Percentiles rank a stretch among this genome's conserved stretches.
phyloP scores from a whole-genome alignment of 2,113 vertebrate species.

The Istiophorus platypterus region DNA sequence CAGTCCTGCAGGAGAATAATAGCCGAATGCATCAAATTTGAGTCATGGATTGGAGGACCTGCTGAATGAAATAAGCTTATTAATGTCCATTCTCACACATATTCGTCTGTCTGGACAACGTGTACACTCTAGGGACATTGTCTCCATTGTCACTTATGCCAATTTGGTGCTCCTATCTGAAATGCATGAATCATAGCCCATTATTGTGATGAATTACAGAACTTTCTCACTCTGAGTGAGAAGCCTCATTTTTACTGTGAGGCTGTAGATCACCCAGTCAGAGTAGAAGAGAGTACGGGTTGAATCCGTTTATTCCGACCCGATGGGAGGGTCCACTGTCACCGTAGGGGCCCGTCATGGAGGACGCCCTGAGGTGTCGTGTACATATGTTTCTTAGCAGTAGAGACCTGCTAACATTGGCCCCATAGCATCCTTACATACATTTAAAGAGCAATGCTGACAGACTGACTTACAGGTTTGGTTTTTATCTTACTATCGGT shows the following conservation, averaged over 20 bases:
- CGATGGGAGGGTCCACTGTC: neutral
- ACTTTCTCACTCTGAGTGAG: conserved; percentile 46
- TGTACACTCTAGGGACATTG: conserved; percentile 65
- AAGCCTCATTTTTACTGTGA: conserved; percentile 26
- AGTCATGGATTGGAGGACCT: conserved; percentile 45
- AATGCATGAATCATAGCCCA: conserved; percentile 75
- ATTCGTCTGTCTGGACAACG: conserved; percentile 72
- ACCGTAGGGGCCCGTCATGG: neutral
- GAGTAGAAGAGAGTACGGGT: neutral
- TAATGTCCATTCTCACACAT: conserved; percentile 74
- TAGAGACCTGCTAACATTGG: neutral
- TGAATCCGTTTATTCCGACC: neutral
- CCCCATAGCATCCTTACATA: neutral
- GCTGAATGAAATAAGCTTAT: conserved; percentile 75
- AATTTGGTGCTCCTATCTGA: conserved; percentile 72
- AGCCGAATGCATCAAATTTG: conserved; percentile 40
- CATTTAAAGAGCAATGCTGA: neutral
- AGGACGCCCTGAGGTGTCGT: neutral
- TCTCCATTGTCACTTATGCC: conserved; percentile 76
- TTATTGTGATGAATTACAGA: conserved; percentile 66
- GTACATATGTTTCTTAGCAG: neutral
- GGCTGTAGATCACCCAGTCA: neutral
- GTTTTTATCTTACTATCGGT: too few relatives aligned
- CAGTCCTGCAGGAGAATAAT: conserved; percentile 21
- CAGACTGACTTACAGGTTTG: neutral